Evolutionary conservation across 1,140 invertebrate genomes (phyloP), one percentile per base, ranked within the genome.

Genomic region (Sogatella furcifera): DNA sequence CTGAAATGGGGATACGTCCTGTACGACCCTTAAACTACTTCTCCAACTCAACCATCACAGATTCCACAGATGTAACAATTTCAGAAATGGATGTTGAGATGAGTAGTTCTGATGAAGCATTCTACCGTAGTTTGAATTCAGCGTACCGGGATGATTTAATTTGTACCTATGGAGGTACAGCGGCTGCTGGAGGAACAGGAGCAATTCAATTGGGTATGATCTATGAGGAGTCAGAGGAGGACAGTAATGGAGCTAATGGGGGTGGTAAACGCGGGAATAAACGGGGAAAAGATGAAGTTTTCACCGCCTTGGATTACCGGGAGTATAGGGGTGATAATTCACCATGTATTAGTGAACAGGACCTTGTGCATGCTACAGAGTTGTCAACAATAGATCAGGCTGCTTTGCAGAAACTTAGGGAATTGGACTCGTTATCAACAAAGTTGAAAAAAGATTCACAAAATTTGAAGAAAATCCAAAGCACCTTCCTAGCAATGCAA

Each of bases 71-170:
- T 10, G 14, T 60, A 15, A 57, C 17, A 11, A 55, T 68, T 1
- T 66, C 67, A 28, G 69, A 73, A 14, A 66, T 78, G 42, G 75
- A 71, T 61, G 76, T 80, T 14, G 73, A 74, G 34, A 78, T 80
- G 53, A 76, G 80, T 67, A 70, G 72, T 49, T 86, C 89, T 5
- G 87, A 90, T 70, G 90, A 94, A 74, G 88, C 87, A 11, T 94
- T 92, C 75, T 93, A 94, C 72, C 81, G 88, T 64, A 91, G 87
- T 70, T 77, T 94, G 17, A 92, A 93, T 73, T 87, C 88, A 70
- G 89, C 88, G 21, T 92, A 92, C 73, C 78, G 89, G 42, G 88
- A 92, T 65, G 87, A 90, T 70, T 73, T 86, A 22, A 83, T 83
- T 28, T 81, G 80, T 66, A 76, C 74, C 17, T 41, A 71, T 28